A percentile compares a stretch with the other conserved stretches of the same genome.
Evolutionary conservation across 2,888 invertebrate species (phyloP).

Genomic region (Drosophila fungiperda): DNA sequence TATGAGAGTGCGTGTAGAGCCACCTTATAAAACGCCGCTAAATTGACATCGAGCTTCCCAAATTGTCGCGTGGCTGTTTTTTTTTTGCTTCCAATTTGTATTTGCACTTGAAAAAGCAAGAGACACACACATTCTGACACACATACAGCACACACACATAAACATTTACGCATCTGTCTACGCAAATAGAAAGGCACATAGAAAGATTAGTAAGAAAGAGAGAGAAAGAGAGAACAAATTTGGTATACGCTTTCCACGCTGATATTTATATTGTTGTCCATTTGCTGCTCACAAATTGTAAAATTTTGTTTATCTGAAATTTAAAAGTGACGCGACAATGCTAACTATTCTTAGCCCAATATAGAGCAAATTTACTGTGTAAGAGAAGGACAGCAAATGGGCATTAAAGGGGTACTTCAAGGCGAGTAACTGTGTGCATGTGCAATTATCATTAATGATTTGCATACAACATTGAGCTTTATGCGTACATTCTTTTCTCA

Average conservation of each 20-base stretch:
- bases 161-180: neutral
- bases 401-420: neutral
- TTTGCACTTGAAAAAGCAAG: constrained; percentile 58
- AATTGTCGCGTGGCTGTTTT: constrained; percentile 60
- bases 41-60: constrained; percentile 64
- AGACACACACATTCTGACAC: constrained; percentile 24
- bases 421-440: neutral
- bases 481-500: neutral
- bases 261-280: neutral
- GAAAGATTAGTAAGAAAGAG: neutral
- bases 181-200: constrained; percentile 2
- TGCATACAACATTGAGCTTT: constrained; percentile 1
- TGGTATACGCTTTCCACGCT: constrained; percentile 22
- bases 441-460: neutral
- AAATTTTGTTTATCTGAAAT: neutral
- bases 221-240: constrained; percentile 2
- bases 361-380: neutral
- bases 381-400: neutral
- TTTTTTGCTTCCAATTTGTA: constrained; percentile 57
- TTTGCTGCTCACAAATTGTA: neutral
- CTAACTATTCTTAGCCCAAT: neutral
- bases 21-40: constrained; percentile 62
- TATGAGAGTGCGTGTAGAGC: constrained; percentile 24
- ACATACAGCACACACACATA: neutral
- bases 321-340: neutral